These are phyloP conservation scores for Pentalonia nigronervosa DNA, from an alignment of 1,140 invertebrate genomes.

Conservation along the genomic window DNA sequence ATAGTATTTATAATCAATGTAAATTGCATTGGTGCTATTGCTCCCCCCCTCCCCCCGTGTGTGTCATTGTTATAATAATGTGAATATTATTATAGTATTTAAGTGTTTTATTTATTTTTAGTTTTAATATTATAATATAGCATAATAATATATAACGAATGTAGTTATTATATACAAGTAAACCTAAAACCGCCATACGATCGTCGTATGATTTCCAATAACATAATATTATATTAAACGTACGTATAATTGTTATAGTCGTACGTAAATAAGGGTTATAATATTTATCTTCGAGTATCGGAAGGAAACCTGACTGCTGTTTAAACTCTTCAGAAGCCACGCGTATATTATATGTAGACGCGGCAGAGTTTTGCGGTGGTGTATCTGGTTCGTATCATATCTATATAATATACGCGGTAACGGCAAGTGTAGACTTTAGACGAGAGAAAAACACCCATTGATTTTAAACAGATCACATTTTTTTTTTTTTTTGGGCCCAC, in stretches of 20 bases:
- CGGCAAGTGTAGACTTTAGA: background rate
- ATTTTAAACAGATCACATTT: slow-evolving; percentile 5
- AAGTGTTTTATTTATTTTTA: background rate
- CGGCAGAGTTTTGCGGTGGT: background rate
- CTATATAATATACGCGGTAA: background rate
- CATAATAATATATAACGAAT: background rate
- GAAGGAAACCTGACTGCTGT: background rate
- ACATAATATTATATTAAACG: background rate
- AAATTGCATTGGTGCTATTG: too few species aligned
- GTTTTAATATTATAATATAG: background rate
- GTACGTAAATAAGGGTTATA: background rate
- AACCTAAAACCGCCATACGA: background rate
- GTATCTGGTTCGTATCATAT: background rate
- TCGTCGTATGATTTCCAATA: background rate
- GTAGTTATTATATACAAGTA: background rate
- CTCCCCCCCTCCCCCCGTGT: too few species aligned
- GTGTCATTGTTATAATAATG: background rate
- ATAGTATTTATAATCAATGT: too few species aligned
- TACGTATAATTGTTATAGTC: background rate
- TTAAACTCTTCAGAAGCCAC: background rate
- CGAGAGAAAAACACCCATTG: background rate
- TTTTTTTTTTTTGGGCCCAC: background rate
- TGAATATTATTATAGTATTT: background rate
- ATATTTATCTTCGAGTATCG: background rate
- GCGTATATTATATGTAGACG: background rate